These are phyloP conservation scores for Ligdia adustata DNA, from an alignment of 2,888 invertebrate species.

Conservation along the genomic window DNA sequence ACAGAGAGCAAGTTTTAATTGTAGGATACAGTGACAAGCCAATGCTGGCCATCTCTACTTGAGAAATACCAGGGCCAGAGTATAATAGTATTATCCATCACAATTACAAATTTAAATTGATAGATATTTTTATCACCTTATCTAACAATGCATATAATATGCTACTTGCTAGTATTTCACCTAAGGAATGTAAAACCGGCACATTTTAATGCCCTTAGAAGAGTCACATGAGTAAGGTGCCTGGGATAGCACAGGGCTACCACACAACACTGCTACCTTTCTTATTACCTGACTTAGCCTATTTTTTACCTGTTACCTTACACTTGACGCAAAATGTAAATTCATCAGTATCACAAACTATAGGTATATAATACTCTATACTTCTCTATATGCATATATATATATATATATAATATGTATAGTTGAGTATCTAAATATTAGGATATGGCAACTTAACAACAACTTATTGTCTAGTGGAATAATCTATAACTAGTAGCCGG, in stretches of 20 bases:
- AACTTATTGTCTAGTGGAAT: slow-evolving; percentile 83
- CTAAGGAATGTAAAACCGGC: slow-evolving; percentile 14
- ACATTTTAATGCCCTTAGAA: slow-evolving; percentile 11
- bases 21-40: too few relatives aligned
- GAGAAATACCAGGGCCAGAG: too few relatives aligned
- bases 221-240: slow-evolving; percentile 3
- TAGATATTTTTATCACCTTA: too few relatives aligned
- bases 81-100: too few relatives aligned
- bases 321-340: slow-evolving; percentile 73
- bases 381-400: slow-evolving; percentile 66
- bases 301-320: slow-evolving; percentile 26
- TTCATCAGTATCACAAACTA: slow-evolving; percentile 82
- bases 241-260: background rate
- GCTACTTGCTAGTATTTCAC: too few relatives aligned
- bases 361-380: slow-evolving; percentile 75
- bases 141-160: too few relatives aligned
- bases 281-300: slow-evolving; percentile 16
- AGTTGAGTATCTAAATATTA: slow-evolving; percentile 81
- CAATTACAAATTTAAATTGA: too few relatives aligned
- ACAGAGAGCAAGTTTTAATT: too few relatives aligned
- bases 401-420: slow-evolving; percentile 71
- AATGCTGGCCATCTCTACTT: too few relatives aligned
- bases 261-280: background rate
- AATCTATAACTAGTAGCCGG: slow-evolving; percentile 51
- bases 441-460: slow-evolving; percentile 82